phyloP scores from a whole-genome alignment of 2,888 invertebrate genomes.

The Pristionchus japonicus region DNA sequence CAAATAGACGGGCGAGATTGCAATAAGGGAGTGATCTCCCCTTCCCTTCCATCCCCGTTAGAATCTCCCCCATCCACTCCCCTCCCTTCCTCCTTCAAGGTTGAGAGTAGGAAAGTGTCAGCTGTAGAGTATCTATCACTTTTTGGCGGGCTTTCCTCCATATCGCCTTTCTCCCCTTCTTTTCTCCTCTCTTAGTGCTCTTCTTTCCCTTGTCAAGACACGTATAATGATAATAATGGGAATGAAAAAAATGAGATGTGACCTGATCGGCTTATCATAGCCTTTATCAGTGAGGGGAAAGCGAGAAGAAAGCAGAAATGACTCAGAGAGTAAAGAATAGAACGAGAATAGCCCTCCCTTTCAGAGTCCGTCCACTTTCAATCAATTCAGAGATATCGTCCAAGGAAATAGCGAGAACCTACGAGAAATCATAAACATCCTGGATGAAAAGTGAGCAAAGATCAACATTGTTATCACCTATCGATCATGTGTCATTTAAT shows the following conservation, averaged over 20 bases:
- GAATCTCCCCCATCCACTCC: background rate
- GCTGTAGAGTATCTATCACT: slow-evolving; percentile 39
- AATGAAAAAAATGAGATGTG: background rate
- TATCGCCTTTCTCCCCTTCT: slow-evolving; percentile 2
- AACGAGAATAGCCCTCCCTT: background rate
- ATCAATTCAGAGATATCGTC: slow-evolving; percentile 19
- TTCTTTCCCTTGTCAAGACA: background rate
- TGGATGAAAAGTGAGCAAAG: slow-evolving; percentile 43
- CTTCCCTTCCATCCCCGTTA: no score
- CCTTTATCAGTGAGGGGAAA: slow-evolving; percentile 16
- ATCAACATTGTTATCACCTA: background rate
- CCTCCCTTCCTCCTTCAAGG: slow-evolving; percentile 1
- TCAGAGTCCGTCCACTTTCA: slow-evolving; percentile 46
- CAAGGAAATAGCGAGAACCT: slow-evolving; percentile 43
- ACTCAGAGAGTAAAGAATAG: background rate
- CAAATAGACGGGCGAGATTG: background rate
- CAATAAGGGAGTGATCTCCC: slow-evolving; percentile 12
- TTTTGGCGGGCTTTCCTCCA: background rate
- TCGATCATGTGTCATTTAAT: background rate
- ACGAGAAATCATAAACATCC: slow-evolving; percentile 41
- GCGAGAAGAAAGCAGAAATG: background rate
- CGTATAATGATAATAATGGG: background rate
- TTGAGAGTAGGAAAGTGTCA: slow-evolving; percentile 31
- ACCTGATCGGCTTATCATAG: background rate
- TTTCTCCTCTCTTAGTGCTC: background rate